Conservation (phyloP, 2,888 invertebrate species). For the Hololepta plana region DNA sequence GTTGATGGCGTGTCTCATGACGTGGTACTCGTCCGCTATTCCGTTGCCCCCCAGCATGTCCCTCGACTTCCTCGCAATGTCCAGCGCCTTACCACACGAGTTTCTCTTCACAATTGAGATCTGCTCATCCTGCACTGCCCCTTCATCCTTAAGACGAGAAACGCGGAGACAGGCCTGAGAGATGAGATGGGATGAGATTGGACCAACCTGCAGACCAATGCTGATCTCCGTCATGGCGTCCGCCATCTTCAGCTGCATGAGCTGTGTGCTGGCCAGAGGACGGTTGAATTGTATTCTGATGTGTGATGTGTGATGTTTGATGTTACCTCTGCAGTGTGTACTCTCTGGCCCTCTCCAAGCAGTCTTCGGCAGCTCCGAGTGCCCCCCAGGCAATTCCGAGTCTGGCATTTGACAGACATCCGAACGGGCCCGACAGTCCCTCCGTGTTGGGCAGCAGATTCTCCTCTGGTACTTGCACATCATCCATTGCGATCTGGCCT, state of each 20-base stretch:
- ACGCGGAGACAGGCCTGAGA: conserved; percentile 84
- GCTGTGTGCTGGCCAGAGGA: conserved; percentile 90
- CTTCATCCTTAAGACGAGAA: conserved; percentile 76
- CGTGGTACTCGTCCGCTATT: conserved; percentile 92
- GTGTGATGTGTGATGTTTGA: too few species aligned
- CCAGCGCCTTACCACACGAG: conserved; percentile 84
- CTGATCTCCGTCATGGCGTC: conserved; percentile 94
- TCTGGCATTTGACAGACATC: conserved; percentile 83
- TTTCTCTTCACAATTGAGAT: conserved; percentile 91
- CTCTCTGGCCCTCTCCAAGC: conserved; percentile 71
- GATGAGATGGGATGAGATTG: too few species aligned
- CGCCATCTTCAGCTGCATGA: conserved; percentile 93
- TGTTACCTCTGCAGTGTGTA: conserved; percentile 91
- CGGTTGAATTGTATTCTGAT: conserved; percentile 79
- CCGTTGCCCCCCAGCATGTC: conserved; percentile 98
- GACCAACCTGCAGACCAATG: conserved; percentile 67
- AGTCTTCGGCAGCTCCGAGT: conserved; percentile 89
- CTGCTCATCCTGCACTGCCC: conserved; percentile 75
- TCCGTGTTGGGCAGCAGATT: conserved; percentile 72
- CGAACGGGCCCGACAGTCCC: conserved; percentile 84
- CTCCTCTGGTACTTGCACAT: conserved; percentile 78
- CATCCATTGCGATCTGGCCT: conserved; percentile 95
- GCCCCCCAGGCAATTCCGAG: conserved; percentile 97
- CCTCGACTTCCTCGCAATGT: conserved; percentile 73
- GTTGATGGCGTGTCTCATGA: conserved; percentile 93